phyloP scores from a whole-genome alignment of 2,888 invertebrate genomes.

The Scaeva pyrastri region DNA sequence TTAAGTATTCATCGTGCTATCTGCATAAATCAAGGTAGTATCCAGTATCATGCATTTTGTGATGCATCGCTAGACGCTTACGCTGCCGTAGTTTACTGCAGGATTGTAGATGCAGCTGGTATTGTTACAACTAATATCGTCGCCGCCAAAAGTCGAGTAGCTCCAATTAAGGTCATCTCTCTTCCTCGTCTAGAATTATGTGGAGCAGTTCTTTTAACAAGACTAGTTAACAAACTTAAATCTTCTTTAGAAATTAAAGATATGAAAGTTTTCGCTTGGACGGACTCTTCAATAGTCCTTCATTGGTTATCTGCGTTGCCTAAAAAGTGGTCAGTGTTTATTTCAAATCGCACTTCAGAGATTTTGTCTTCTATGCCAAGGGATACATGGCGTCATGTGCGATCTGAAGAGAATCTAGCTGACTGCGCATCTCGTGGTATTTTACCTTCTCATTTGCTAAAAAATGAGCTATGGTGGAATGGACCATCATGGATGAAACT shows the following conservation, averaged over 20 bases:
- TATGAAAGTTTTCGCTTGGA: slow-evolving; percentile 24
- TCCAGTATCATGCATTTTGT: slow-evolving; percentile 16
- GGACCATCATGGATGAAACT: slow-evolving; percentile 8
- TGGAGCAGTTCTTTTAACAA: slow-evolving; percentile 15
- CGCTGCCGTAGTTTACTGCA: slow-evolving; percentile 28
- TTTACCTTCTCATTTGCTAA: slow-evolving; percentile 10
- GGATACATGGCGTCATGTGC: slow-evolving; percentile 8
- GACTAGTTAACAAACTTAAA: slow-evolving; percentile 22
- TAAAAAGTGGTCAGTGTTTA: slow-evolving; percentile 14
- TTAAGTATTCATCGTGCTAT: slow-evolving; percentile 20
- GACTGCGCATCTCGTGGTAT: slow-evolving; percentile 53
- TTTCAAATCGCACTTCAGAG: slow-evolving; percentile 40
- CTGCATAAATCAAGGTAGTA: slow-evolving; percentile 13
- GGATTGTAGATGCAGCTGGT: slow-evolving; percentile 2
- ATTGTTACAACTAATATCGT: slow-evolving; percentile 4
- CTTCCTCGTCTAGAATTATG: slow-evolving; percentile 19
- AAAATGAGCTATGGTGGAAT: slow-evolving; percentile 8
- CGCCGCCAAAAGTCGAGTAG: slow-evolving; percentile 16
- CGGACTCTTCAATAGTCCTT: slow-evolving; percentile 24
- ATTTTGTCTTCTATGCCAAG: slow-evolving; percentile 48
- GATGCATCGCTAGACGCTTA: slow-evolving; percentile 36
- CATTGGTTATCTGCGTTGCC: slow-evolving; percentile 23
- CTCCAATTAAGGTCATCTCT: slow-evolving; percentile 25
- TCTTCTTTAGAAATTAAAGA: slow-evolving; percentile 17
- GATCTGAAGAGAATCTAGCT: slow-evolving; percentile 38